A percentile compares a stretch with the other conserved stretches of the same genome.
phyloP scores from a whole-genome alignment of 2,888 invertebrate species.

The Euclidia mi region DNA sequence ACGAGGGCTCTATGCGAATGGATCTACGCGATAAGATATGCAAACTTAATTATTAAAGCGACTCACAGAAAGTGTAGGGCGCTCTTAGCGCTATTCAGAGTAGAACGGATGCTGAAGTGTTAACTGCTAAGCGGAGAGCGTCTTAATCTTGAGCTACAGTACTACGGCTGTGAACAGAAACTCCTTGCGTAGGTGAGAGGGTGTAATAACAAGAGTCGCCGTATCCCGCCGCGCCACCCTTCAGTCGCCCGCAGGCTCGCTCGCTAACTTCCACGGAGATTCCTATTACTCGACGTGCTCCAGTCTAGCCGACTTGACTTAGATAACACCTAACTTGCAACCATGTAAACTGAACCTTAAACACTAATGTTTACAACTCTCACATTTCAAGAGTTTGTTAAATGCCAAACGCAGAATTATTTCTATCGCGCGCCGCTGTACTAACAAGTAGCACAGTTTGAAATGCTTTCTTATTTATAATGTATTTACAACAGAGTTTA shows the following conservation, averaged over 20 bases:
- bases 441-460: conserved; percentile 43
- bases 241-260: conserved; percentile 74
- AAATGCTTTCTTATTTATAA: conserved; percentile 15
- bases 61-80: conserved; percentile 64
- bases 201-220: conserved; percentile 86
- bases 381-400: conserved; percentile 62
- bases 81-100: conserved; percentile 73
- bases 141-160: conserved; percentile 87
- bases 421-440: conserved; percentile 58
- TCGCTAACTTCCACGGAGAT: conserved; percentile 83
- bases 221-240: conserved; percentile 70
- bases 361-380: conserved; percentile 64
- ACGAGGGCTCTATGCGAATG: too few relatives aligned
- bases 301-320: conserved; percentile 80
- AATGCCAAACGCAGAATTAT: conserved; percentile 57
- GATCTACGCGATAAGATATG: too few relatives aligned
- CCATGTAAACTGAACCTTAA: conserved; percentile 75
- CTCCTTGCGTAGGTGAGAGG: conserved; percentile 87
- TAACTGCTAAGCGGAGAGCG: conserved; percentile 82
- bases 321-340: conserved; percentile 77
- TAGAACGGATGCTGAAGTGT: conserved; percentile 77
- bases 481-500: conserved; percentile 40
- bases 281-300: conserved; percentile 83
- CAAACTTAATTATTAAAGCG: conserved; percentile 52
- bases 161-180: conserved; percentile 79